Evolutionary conservation across 2,888 invertebrate genomes (phyloP), one percentile per base, ranked within the genome.

Genomic region (Trachelus iudaicus): DNA sequence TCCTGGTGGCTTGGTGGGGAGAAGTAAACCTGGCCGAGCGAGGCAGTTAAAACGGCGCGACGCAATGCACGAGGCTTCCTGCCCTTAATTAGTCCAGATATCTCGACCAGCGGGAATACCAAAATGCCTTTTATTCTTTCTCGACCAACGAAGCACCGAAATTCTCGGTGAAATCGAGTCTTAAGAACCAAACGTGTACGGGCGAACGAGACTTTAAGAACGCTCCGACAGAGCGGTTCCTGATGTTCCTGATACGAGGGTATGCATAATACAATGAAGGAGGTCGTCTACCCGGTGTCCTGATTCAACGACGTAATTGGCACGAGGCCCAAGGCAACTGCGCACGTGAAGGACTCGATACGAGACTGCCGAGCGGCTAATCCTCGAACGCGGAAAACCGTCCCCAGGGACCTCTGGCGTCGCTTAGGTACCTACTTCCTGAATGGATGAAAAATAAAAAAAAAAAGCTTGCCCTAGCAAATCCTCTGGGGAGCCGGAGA

Each of bases 11-110:
- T 79, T 79, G 71, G 31, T 11, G 12, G 31, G 9, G 4, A 69
- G n/a, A 9, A 30, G 69, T 4, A 11, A 69, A 11, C 40, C 23
- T 56, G 23, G 15, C 23, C 23, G 40, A 56, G 23, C 23, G 1
- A 23, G 34, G 12, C 31, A 15, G 31, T 71, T 71, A 31, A 71
- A 56, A 30, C 71, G 1, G 71, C 34, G 31, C 71, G 71, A 11
- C 71, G 71, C 71, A 0, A 30, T 12, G 71, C 30, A 34, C 37
- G 37, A 15, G 71, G 3, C 71, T 30, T 33, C 71, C 30, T 71
- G 11, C 79, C 84, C 79, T 85, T 85, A 85, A 85, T 84, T 85
- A 84, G 79, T 84, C 84, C 79, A 81, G 85, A 85, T 85, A 84
- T 84, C 80, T 81, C 83, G 79, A 73, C 76, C 78, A 69, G 23